Conservation (phyloP, 2,113 vertebrate genomes). For the Anguilla japonica region DNA sequence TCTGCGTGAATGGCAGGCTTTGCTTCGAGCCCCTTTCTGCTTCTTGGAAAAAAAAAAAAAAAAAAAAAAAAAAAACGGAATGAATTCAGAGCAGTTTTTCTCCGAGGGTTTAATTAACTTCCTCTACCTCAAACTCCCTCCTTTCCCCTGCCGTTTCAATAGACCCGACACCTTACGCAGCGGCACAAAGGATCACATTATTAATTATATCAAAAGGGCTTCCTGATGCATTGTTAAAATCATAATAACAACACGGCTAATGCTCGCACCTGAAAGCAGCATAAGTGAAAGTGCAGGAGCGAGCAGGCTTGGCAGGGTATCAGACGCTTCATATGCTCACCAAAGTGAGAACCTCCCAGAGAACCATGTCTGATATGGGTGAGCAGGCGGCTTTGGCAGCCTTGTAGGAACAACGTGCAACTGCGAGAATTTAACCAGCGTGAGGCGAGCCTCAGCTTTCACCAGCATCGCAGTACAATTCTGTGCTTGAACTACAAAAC, state of each 20-base stretch:
- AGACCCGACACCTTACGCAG: background rate
- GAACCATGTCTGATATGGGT: background rate
- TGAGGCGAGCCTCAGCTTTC: background rate
- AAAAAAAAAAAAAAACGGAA: background rate
- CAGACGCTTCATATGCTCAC: background rate
- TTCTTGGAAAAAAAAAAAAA: background rate
- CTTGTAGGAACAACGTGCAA: background rate
- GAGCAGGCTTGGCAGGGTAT: background rate
- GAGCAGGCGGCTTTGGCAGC: background rate
- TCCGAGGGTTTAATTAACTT: slow-evolving; percentile 27
- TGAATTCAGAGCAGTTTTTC: background rate
- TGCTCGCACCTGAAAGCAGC: background rate
- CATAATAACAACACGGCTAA: background rate
- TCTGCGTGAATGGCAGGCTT: background rate
- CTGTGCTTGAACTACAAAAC: background rate
- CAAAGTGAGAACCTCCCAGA: background rate
- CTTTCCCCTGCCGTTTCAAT: background rate
- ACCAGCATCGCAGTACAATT: background rate
- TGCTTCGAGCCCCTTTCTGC: slow-evolving; percentile 1
- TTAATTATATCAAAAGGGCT: slow-evolving; percentile 15
- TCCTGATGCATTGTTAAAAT: background rate
- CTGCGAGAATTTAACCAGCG: background rate
- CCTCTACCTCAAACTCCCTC: background rate
- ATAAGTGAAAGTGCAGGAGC: background rate
- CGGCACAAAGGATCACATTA: background rate